Base-by-base conservation (phyloP, 2,888 invertebrate genomes). In the Piscicola geometra region DNA sequence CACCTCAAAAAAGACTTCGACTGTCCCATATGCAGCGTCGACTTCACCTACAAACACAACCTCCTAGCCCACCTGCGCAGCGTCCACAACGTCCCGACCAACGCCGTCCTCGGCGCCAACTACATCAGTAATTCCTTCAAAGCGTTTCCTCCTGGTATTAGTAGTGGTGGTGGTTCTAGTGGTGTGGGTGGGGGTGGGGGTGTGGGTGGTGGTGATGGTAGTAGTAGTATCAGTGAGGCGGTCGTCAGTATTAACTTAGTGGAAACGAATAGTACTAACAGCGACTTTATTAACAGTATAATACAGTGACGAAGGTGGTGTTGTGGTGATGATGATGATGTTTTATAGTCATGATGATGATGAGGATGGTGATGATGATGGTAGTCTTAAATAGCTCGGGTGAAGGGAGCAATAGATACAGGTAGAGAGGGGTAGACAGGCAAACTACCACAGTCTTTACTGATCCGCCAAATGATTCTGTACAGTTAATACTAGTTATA, bases 21-120 rank as follows among this genome's bases (percentile, higher is more conserved):
- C 21, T 76, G 76, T 60, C 52, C 71, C 47, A 56, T 76, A 21
- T 76, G 76, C 64, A 52, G 64, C 30, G 71, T 56, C 28, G 71
- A 41, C n/a, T 76, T 71, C 41, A 76, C 76, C 30, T 76, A 76
- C 50, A 76, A 76, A 71, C 76, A 76, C 76, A 76, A 76, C 35
- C 71, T 76, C 18, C 70, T 76, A 9, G 71, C 56, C 30, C 76
- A 76, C 25, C 56, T 76, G 18, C 71, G 76, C 15, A 76, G 71
- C 9, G 76, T 76, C 33, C 76, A 76, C 25, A 66, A 66, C n/a
- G 60, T 56, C 3, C 60, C 60, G 15, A 56, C 60, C 21, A 56
- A 56, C 60, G 3, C n/a, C 25, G 15, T 56, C 60, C 3, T 56
- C 60, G 25, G 12, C n/a, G 60, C 15, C 5, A 56, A 56, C 60